phyloP scores from a whole-genome alignment of 2,797 vertebrate species.

The Pipistrellus nathusii region DNA sequence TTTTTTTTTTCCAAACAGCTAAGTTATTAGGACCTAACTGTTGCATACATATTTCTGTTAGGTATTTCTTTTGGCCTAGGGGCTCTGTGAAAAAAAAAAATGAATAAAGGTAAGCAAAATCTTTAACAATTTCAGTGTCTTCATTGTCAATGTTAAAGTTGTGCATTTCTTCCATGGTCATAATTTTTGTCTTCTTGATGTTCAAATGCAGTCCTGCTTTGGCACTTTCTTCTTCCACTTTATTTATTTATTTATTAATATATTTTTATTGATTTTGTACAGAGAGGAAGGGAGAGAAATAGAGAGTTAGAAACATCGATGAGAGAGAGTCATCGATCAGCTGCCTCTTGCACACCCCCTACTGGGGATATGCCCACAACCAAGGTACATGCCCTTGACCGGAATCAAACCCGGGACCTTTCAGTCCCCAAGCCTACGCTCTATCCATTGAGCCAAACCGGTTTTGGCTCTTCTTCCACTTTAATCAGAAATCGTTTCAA shows the following conservation, averaged over 20 bases:
- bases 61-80: background rate
- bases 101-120: background rate
- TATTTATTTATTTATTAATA: too few species aligned
- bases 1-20: background rate
- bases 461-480: background rate
- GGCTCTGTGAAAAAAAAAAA: slow-evolving; percentile 47
- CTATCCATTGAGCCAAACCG: too few species aligned
- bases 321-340: too few species aligned
- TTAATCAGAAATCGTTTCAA: background rate
- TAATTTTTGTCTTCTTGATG: background rate
- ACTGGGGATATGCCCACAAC: too few species aligned
- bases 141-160: background rate
- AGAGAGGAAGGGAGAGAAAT: too few species aligned
- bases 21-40: background rate
- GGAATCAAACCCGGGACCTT: too few species aligned
- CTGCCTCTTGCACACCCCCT: too few species aligned
- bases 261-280: too few species aligned
- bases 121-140: background rate
- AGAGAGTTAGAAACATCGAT: too few species aligned
- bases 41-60: background rate
- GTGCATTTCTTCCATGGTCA: background rate
- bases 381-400: too few species aligned
- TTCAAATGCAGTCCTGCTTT: background rate
- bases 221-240: background rate
- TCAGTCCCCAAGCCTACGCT: too few species aligned